Percentiles rank a stretch among this genome's conserved stretches.
phyloP scores from a whole-genome alignment of 2,888 invertebrate genomes.

The Macrosoma leucophasiata region DNA sequence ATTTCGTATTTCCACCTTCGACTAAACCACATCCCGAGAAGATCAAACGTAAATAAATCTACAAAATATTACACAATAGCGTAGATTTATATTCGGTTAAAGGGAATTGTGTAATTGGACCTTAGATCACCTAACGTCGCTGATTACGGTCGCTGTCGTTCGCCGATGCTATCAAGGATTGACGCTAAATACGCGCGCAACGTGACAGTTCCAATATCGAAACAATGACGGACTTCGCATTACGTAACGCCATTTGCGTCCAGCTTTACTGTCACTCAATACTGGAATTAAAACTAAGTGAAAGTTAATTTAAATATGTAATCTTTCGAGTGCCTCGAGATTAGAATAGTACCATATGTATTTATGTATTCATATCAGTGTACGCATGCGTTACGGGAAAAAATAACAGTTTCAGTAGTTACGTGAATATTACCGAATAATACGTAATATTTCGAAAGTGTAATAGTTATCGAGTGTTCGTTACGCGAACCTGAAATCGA shows the following conservation, averaged over 20 bases:
- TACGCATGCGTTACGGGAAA: slow-evolving; percentile 21
- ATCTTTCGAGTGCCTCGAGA: slow-evolving; percentile 17
- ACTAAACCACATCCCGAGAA: too few relatives aligned
- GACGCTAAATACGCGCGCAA: slow-evolving; percentile 70
- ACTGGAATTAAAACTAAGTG: slow-evolving; percentile 38
- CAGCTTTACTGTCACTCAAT: slow-evolving; percentile 49
- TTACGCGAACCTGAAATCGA: slow-evolving; percentile 69
- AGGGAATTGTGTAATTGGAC: slow-evolving; percentile 50
- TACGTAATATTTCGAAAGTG: slow-evolving; percentile 68
- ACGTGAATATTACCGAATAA: slow-evolving; percentile 63
- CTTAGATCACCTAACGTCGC: slow-evolving; percentile 54
- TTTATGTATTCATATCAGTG: slow-evolving; percentile 2
- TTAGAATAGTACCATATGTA: slow-evolving; percentile 14
- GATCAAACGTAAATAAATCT: too few relatives aligned
- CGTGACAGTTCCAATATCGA: slow-evolving; percentile 68
- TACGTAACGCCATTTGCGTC: slow-evolving; percentile 61
- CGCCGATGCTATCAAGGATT: slow-evolving; percentile 67
- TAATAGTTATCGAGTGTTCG: slow-evolving; percentile 62
- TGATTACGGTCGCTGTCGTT: slow-evolving; percentile 44
- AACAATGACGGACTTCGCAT: slow-evolving; percentile 65
- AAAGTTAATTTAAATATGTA: slow-evolving; percentile 35
- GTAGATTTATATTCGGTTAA: too few relatives aligned
- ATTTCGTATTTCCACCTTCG: too few relatives aligned
- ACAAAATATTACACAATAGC: too few relatives aligned
- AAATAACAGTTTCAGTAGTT: slow-evolving; percentile 50